Evolutionary conservation across 2,113 vertebrate genomes (phyloP), one percentile per base, ranked within the genome.

Genomic region (Hemiprocne comata): DNA sequence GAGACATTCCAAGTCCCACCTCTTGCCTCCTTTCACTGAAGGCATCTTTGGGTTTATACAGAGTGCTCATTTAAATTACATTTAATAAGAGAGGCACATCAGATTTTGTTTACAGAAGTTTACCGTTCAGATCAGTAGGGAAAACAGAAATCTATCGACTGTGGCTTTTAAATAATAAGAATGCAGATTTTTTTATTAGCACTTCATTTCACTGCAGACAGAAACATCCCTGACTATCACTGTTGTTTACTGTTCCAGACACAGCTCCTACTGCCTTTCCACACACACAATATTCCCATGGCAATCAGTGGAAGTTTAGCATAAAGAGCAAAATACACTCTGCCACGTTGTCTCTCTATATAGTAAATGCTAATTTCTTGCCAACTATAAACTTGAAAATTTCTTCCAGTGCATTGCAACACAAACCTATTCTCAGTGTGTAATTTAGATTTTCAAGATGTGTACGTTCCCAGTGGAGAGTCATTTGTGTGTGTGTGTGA

Each of bases 61-160:
- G 62, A 95, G 84, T 2, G 11, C n/a, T 95, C 66, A 48, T 95
- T 96, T 95, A 90, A 77, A 92, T 95, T 75, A 77, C 55, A 80
- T 87, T 95, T 93, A 96, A 96, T 92, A 95, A 94, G 81, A 87
- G 91, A 94, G 76, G 64, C 96, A 95, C 3, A 36, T 96, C 84
- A 95, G 94, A 84, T 93, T 97, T 97, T 97, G 95, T 97, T 97
- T 97, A 96, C 94, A 70, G 87, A 94, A 96, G 94, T 97, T 97
- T 97, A 96, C 94, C 92, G 79, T 83, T 95, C 89, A 85, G 95
- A 84, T 92, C 97, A 97, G 96, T 40, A 62, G 96, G 96, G 96
- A 94, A 96, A 97, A 97, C 96, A 95, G 95, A 97, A 97, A 96
- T 94, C 94, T 96, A 96, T 95, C 23, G 89, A 94, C 90, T 96